A percentile compares a stretch with the other conserved stretches of the same genome.
These are phyloP conservation scores for Dermolepida albohirtum DNA, from an alignment of 2,888 invertebrate genomes.

Conservation along the genomic window DNA sequence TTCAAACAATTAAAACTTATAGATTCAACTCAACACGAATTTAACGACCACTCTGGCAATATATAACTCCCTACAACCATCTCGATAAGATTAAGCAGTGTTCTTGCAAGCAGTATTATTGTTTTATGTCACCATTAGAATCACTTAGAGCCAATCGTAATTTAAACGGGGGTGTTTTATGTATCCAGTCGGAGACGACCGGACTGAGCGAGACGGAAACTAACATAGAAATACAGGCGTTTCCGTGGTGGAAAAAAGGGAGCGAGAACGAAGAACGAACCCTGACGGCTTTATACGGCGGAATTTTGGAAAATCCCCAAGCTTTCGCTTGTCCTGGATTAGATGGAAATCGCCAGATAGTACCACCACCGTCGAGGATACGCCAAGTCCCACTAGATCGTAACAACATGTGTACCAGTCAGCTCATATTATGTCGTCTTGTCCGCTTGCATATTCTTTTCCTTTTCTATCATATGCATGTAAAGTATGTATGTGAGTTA, in stretches of 20 bases:
- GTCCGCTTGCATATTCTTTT: slow-evolving; percentile 53
- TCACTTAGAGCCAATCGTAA: slow-evolving; percentile 53
- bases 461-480: slow-evolving; percentile 49
- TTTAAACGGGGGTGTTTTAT: slow-evolving; percentile 59
- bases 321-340: slow-evolving; percentile 62
- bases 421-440: slow-evolving; percentile 56
- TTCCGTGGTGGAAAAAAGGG: too few relatives aligned
- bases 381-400: slow-evolving; percentile 51
- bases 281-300: slow-evolving; percentile 56
- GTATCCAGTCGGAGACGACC: slow-evolving; percentile 54
- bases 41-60: too few relatives aligned
- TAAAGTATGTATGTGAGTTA: background rate
- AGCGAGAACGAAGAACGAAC: slow-evolving; percentile 14
- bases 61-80: too few relatives aligned
- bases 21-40: too few relatives aligned
- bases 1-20: too few relatives aligned
- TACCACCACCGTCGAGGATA: slow-evolving; percentile 41
- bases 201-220: too few relatives aligned
- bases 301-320: slow-evolving; percentile 63
- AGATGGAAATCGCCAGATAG: slow-evolving; percentile 58
- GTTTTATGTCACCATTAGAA: slow-evolving; percentile 48
- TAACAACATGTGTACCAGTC: slow-evolving; percentile 59
- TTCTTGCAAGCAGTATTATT: slow-evolving; percentile 39
- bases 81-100: too few relatives aligned
- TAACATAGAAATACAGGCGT: too few relatives aligned